These are phyloP conservation scores for Fistularia commersonii DNA, from an alignment of 2,797 vertebrate species.

Conservation along the genomic window DNA sequence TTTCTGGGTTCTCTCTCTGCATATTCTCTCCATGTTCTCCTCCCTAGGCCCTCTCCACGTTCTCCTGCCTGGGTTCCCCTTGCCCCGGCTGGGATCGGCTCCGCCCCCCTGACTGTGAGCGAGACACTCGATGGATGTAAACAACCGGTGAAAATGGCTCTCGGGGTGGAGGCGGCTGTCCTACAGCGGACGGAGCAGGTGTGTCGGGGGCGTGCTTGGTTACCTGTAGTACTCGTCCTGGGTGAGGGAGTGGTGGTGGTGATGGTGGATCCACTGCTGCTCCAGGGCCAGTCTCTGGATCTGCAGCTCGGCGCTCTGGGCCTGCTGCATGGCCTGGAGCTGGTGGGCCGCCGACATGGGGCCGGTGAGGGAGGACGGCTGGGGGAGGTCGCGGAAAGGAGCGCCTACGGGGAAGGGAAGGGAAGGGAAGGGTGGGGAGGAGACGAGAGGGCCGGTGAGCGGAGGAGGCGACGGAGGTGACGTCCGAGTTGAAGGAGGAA, in stretches of 20 bases:
- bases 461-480: conserved; percentile 30
- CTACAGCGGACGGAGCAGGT: too few relatives aligned
- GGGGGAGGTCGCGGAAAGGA: conserved; percentile 94
- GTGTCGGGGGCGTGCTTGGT: too few relatives aligned
- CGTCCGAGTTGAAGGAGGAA: conserved; percentile 46
- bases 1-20: too few relatives aligned
- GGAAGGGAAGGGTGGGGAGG: conserved; percentile 6
- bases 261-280: conserved; percentile 95
- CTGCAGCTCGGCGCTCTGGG: conserved; percentile 97
- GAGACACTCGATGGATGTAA: too few relatives aligned
- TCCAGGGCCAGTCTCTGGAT: conserved; percentile 99
- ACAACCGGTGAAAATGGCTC: too few relatives aligned
- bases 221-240: conserved; percentile 99
- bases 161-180: too few relatives aligned
- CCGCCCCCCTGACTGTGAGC: too few relatives aligned
- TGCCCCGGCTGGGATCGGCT: too few relatives aligned
- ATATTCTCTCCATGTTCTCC: too few relatives aligned
- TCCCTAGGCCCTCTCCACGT: too few relatives aligned
- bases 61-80: too few relatives aligned
- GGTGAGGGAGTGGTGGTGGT: conserved; percentile 92
- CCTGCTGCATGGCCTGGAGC: conserved; percentile 99
- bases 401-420: conserved; percentile 73
- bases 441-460: background rate
- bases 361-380: conserved; percentile 88
- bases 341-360: conserved; percentile 97